Conservation (phyloP, 2,113 vertebrate species). For the Indri indri region DNA sequence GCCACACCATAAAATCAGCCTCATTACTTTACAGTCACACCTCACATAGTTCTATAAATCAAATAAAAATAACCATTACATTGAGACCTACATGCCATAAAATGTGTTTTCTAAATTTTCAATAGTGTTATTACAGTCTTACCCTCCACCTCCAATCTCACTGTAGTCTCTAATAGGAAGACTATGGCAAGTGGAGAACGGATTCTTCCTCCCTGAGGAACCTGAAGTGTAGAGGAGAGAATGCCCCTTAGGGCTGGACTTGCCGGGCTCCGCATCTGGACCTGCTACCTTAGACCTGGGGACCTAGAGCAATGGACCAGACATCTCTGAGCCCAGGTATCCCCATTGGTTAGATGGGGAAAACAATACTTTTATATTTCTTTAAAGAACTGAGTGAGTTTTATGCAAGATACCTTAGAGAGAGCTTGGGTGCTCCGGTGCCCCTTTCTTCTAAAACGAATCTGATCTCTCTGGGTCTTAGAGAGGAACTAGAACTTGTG, state of each 20-base stretch:
- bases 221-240: background rate
- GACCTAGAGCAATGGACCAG: fast-evolving
- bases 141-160: background rate
- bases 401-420: background rate
- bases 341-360: background rate
- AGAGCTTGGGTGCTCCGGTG: background rate
- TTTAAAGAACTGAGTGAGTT: background rate
- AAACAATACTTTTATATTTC: background rate
- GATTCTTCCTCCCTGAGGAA: background rate
- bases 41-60: background rate
- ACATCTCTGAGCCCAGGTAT: background rate
- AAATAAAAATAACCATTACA: slow-evolving; percentile 33
- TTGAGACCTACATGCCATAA: slow-evolving; percentile 12
- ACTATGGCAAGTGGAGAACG: background rate
- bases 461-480: background rate
- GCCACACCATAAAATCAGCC: background rate
- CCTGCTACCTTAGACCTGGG: background rate
- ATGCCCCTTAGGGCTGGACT: fast-evolving
- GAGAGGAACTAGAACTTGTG: background rate
- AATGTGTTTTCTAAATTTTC: slow-evolving; percentile 12
- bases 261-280: background rate
- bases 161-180: background rate
- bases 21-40: slow-evolving; percentile 9
- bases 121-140: background rate
- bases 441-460: background rate